A percentile compares a stretch with the other conserved stretches of the same genome.
Evolutionary conservation across 2,113 vertebrate genomes (phyloP).

Genomic region (Odobenus rosmarus): DNA sequence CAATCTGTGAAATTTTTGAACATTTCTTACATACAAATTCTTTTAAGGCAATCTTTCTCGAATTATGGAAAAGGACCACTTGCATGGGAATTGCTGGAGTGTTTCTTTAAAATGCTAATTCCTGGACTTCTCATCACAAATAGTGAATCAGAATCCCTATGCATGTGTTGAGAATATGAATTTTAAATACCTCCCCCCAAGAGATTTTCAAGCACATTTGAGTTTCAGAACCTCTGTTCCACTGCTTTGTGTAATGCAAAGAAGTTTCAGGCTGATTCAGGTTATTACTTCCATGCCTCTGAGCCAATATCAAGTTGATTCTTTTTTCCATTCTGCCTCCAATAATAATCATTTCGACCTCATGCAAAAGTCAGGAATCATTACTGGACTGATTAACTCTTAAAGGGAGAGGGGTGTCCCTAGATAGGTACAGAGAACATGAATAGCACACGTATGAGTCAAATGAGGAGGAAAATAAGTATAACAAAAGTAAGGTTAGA

Average conservation of each 20-base stretch:
- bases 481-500: not conserved
- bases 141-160: not conserved
- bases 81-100: not conserved
- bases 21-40: not conserved
- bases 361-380: not conserved
- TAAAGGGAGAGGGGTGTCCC: not conserved
- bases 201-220: not conserved
- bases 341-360: not conserved
- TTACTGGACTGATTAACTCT: not conserved
- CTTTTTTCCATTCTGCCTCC: not conserved
- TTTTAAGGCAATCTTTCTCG: not conserved
- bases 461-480: not conserved
- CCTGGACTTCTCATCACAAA: not conserved
- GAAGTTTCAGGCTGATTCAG: conserved; percentile 29
- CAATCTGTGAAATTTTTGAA: not conserved
- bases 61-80: not conserved
- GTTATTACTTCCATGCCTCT: not conserved
- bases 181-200: not conserved
- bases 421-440: not conserved
- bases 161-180: not conserved
- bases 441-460: not conserved
- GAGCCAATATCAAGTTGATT: not conserved
- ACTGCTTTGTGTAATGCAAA: not conserved
- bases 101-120: not conserved
- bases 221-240: not conserved